These are phyloP conservation scores for Hipposideros armiger DNA, from an alignment of 2,113 vertebrate genomes.

Conservation along the genomic window DNA sequence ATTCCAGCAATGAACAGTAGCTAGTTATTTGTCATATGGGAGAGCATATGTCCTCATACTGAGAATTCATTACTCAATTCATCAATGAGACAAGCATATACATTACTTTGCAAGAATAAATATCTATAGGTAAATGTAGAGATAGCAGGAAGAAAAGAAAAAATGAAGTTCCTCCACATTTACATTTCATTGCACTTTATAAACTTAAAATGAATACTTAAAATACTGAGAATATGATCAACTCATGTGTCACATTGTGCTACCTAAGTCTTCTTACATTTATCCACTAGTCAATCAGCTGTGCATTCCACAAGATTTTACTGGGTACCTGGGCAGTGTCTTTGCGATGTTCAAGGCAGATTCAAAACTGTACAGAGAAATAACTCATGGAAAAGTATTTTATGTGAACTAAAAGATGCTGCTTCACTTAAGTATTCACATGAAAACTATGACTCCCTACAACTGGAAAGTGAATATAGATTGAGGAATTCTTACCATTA, in stretches of 20 bases:
- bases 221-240: background rate
- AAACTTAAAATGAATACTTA: background rate
- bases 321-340: background rate
- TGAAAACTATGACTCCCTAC: background rate
- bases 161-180: background rate
- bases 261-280: background rate
- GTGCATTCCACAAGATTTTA: background rate
- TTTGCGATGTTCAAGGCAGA: background rate
- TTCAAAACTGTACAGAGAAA: background rate
- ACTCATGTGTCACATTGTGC: background rate
- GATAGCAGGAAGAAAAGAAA: background rate
- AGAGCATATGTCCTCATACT: background rate
- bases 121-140: background rate
- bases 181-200: background rate
- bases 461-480: background rate
- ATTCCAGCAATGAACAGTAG: background rate
- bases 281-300: background rate
- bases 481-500: background rate
- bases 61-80: slow-evolving; percentile 35
- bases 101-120: background rate
- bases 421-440: background rate
- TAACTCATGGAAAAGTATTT: background rate
- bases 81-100: background rate
- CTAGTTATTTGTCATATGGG: background rate
- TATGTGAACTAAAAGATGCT: background rate